Percentiles rank a stretch among this genome's conserved stretches.
These are phyloP conservation scores for Cactoblastis cactorum DNA, from an alignment of 2,888 invertebrate species.

Conservation along the genomic window DNA sequence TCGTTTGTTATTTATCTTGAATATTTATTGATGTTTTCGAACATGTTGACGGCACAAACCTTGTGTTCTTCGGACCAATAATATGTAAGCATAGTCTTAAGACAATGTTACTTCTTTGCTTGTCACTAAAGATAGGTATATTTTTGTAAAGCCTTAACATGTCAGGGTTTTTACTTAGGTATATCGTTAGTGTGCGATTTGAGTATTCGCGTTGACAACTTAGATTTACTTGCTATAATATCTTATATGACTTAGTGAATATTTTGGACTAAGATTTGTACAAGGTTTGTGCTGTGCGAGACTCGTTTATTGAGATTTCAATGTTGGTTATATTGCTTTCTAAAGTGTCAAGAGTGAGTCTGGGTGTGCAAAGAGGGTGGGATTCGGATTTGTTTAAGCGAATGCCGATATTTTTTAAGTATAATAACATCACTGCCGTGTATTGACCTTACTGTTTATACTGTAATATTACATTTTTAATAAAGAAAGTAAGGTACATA, in stretches of 20 bases:
- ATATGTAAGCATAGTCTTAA: neutral
- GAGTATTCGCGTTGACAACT: no score
- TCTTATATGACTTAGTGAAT: neutral
- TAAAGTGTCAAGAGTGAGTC: conserved; percentile 40
- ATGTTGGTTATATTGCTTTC: conserved; percentile 58
- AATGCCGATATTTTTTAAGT: conserved; percentile 64
- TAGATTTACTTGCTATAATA: no score
- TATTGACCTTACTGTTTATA: conserved; percentile 78
- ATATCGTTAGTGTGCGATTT: no score
- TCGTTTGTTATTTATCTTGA: conserved; percentile 60
- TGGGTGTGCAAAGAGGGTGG: conserved; percentile 34
- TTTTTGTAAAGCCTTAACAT: no score
- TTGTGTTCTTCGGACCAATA: neutral
- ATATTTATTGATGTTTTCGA: conserved; percentile 42
- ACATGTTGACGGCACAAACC: conserved; percentile 1
- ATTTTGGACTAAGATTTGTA: neutral
- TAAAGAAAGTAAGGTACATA: conserved; percentile 59
- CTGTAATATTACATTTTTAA: conserved; percentile 73
- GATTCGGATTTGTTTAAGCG: conserved; percentile 54
- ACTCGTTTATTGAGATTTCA: conserved; percentile 55
- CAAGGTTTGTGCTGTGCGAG: conserved; percentile 19
- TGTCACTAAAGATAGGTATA: no score
- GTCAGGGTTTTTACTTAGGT: no score
- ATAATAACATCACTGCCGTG: conserved; percentile 76
- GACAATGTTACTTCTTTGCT: no score